Evolutionary conservation across 2,797 vertebrate genomes (phyloP).

Genomic region (Capromys pilorides): DNA sequence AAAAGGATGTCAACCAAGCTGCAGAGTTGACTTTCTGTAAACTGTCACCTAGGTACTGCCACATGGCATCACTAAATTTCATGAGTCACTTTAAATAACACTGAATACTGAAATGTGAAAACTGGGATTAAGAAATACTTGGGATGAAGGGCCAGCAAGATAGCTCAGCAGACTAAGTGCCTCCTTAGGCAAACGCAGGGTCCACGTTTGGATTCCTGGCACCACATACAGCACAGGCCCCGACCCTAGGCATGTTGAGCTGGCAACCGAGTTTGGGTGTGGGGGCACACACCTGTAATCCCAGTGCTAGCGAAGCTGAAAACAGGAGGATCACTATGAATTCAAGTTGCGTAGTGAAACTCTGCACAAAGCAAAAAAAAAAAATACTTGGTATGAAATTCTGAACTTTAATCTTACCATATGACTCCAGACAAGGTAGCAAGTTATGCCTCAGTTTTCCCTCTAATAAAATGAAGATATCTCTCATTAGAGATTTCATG

Average conservation of each 20-base stretch:
- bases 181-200: no score
- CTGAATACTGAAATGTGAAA: constrained; percentile 68
- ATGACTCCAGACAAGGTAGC: constrained; percentile 57
- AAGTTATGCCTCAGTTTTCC: constrained; percentile 64
- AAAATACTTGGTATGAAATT: constrained; percentile 54
- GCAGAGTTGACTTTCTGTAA: constrained; percentile 72
- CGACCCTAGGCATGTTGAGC: no score
- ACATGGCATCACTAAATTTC: constrained; percentile 71
- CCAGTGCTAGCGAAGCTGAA: no score
- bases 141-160: not conserved
- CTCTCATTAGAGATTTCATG: constrained; percentile 54
- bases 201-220: no score
- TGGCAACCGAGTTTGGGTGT: no score
- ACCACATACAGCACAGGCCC: no score
- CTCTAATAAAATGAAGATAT: constrained; percentile 73
- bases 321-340: no score
- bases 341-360: no score
- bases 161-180: no score
- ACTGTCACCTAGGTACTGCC: constrained; percentile 70
- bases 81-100: constrained; percentile 63
- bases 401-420: constrained; percentile 68
- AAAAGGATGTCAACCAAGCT: constrained; percentile 70
- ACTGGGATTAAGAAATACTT: constrained; percentile 60
- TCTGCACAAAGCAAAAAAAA: no score
- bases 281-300: no score